These are phyloP conservation scores for Channa maculata DNA, from an alignment of 2,113 vertebrate species.

Conservation along the genomic window DNA sequence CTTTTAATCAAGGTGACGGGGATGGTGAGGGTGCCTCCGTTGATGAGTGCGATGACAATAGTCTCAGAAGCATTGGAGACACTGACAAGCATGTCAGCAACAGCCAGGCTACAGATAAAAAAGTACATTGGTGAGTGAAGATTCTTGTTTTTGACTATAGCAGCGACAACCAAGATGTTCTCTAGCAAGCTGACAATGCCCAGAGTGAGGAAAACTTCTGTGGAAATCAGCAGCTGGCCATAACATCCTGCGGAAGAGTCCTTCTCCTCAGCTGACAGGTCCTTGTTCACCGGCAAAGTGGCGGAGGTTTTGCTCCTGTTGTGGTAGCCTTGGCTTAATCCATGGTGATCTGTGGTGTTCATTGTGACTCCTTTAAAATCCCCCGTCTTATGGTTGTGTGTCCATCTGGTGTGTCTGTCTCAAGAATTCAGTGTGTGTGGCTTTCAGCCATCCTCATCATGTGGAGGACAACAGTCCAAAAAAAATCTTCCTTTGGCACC, in stretches of 20 bases:
- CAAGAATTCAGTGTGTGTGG: background rate
- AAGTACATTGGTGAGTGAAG: conserved; percentile 97
- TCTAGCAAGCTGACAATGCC: conserved; percentile 93
- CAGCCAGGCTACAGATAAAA: conserved; percentile 95
- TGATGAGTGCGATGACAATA: conserved; percentile 91
- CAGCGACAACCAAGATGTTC: conserved; percentile 92
- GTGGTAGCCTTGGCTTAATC: conserved; percentile 75
- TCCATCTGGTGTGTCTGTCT: conserved; percentile 5
- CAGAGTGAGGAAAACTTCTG: conserved; percentile 92
- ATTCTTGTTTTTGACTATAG: conserved; percentile 94
- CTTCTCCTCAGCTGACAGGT: conserved; percentile 62
- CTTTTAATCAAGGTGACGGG: conserved; percentile 86
- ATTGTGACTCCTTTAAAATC: conserved; percentile 68
- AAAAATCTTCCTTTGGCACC: background rate
- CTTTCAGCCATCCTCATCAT: conserved; percentile 3
- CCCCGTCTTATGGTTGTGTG: background rate
- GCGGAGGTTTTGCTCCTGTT: conserved; percentile 81
- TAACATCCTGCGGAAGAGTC: conserved; percentile 88
- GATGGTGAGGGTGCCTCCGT: conserved; percentile 83
- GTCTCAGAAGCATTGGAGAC: conserved; percentile 95
- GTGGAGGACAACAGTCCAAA: background rate
- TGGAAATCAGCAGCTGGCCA: conserved; percentile 92
- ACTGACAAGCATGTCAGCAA: conserved; percentile 95
- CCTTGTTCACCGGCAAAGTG: conserved; percentile 59
- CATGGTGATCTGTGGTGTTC: conserved; percentile 83